Base-by-base conservation (phyloP, 2,888 invertebrate genomes). In the Sphinx pinastri region DNA sequence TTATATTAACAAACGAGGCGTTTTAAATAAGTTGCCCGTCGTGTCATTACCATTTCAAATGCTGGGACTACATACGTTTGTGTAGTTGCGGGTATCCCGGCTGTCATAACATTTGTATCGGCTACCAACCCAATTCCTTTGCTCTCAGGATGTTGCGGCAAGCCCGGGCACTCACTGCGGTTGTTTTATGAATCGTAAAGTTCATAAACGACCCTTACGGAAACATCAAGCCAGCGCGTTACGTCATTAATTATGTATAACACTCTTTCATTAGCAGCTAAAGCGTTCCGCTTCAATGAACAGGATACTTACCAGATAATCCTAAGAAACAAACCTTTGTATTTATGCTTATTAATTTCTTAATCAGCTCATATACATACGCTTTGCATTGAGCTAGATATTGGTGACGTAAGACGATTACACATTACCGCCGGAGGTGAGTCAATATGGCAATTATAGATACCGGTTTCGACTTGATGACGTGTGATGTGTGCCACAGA, bases 101-200 rank as follows among this genome's bases (percentile, higher is more conserved):
- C 52, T 69, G 60, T 67, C 69, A 54, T 52, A 38, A 68, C 60
- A 70, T 58, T 14, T 54, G 68, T 69, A 58, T 68, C 51, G 49
- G 31, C 47, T 57, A 16, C 25, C 31, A 49, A 67, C 38, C n/a
- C 12, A n/a, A 47, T 71, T 69, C 67, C 67, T 70, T 66, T 67
- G 67, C 45, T 66, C 19, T 55, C 67, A 71, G 81, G 81, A 84
- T 77, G 76, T 76, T 80, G 79, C 75, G 77, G 79, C 76, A 76
- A 75, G 76, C 71, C 76, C 71, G 71, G 74, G 80, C 81, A 84
- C 77, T 73, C 72, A 71, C 74, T 74, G 81, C 74, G 77, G 81
- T 77, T 78, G 79, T 84, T 89, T 89, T 88, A 87, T 86, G 84
- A 83, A 77, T 86, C 86, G 81, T 88, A 86, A 89, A 85, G 75